Base-by-base conservation (phyloP, 2,888 invertebrate species). In the Anarsia innoxiella region DNA sequence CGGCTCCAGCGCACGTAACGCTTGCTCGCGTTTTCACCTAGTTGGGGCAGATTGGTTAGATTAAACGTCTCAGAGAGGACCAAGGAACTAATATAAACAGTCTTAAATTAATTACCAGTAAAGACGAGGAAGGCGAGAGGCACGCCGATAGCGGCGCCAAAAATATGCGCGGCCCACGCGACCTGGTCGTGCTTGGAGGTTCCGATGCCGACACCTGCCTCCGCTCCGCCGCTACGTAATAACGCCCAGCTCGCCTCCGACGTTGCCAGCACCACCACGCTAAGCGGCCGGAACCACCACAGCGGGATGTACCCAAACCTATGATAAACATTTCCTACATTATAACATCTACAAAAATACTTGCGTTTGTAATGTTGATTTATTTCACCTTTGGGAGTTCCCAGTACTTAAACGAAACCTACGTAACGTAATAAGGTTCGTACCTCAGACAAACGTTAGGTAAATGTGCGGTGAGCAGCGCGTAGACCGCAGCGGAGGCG, bases 401-500 rank as follows among this genome's bases (percentile, higher is more conserved):
- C n/a, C n/a, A n/a, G n/a, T n/a, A n/a, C n/a, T n/a, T n/a, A n/a
- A n/a, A n/a, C n/a, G n/a, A n/a, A n/a, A n/a, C n/a, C n/a, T n/a
- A n/a, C n/a, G n/a, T n/a, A n/a, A n/a, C n/a, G n/a, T n/a, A n/a
- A n/a, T 19, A n/a, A n/a, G n/a, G n/a, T n/a, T n/a, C n/a, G n/a
- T 19, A 82, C 83, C 78, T 73, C 2, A 94, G 82, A 59, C 91
- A 84, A 46, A 95, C 89, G 75, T 96, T 94, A 33, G 96, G 90
- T 38, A 96, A 82, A 69, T 96, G 94, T 44, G 96, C 94, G 34
- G 93, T 91, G 43, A 96, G 87, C 48, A 97, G 79, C 13, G 95
- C 93, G 71, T 96, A 97, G 37, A 96, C 94, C 4, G 96, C 96
- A 1, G 94, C 96, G 0, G 95, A 95, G 23, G 96, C 93, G 12